Evolutionary conservation across 2,797 vertebrate species (phyloP), one percentile per base, ranked within the genome.

Genomic region (Semotilus atromaculatus): DNA sequence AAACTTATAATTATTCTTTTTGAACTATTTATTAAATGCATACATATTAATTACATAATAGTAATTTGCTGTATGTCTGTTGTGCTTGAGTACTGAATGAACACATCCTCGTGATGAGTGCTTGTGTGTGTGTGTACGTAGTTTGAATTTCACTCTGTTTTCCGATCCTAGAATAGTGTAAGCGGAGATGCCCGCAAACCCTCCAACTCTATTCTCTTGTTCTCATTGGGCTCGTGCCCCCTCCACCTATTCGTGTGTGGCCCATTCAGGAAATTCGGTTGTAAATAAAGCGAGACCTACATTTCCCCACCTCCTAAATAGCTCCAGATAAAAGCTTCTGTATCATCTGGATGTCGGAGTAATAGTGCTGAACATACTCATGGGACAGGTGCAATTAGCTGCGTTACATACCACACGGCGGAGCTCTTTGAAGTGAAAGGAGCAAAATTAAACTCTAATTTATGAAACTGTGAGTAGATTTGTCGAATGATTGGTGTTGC

Each of bases 361-460:
- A 92, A 92, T 89, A 64, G 85, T 9, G 78, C 73, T 16, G 80
- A 93, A 90, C 76, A 34, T 74, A 81, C 90, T 89, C 85, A 62
- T 11, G 80, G 91, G 92, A 92, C 89, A 85, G 84, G 76, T 7
- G 73, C 90, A 93, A 91, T 94, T 91, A 93, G 88, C 66, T 86
- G 58, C 55, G 84, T 90, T 91, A 85, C 91, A 92, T 93, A 93
- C 91, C 90, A 82, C 83, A 90, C 73, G 80, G 67, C 75, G 7
- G 83, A 62, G 88, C 87, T 51, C 88, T 93, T 93, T 93, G 74
- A 93, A 92, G 90, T 92, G 36, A 83, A 72, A 89, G 51, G 90
- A 85, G 90, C 82, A 53, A 90, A 87, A 86, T 88, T 80, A 67
- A 19, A 70, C 29, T 72, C 48, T 23, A 58, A 87, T 85, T 80